A percentile compares a stretch with the other conserved stretches of the same genome.
Conservation (phyloP, 1,140 invertebrate genomes). For the Calosoma granatense region DNA sequence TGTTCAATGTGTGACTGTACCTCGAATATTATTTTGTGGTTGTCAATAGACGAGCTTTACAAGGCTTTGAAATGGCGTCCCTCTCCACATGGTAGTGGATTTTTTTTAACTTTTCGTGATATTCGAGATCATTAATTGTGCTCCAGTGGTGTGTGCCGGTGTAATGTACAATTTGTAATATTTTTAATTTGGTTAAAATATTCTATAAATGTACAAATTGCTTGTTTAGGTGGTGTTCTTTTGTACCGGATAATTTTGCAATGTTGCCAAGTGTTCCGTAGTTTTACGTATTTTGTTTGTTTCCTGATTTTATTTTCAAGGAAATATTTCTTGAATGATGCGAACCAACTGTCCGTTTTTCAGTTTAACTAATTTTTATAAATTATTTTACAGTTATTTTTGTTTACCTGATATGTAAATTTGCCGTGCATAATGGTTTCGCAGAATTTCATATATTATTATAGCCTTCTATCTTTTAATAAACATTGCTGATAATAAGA, state of each 20-base stretch:
- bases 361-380: no score
- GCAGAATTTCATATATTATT: no score
- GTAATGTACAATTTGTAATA: background rate
- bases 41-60: slow-evolving; percentile 25
- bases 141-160: background rate
- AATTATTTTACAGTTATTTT: no score
- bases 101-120: slow-evolving; percentile 11
- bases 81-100: slow-evolving; percentile 32
- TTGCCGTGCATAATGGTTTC: no score
- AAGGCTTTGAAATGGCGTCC: slow-evolving; percentile 32
- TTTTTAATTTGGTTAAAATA: background rate
- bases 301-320: background rate
- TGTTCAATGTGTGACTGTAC: background rate
- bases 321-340: background rate
- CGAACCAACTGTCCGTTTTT: no score
- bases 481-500: background rate
- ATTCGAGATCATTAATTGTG: background rate
- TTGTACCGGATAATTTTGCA: slow-evolving; percentile 15
- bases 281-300: slow-evolving; percentile 8
- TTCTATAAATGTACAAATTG: background rate
- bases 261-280: slow-evolving; percentile 17
- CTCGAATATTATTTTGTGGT: slow-evolving; percentile 13
- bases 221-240: slow-evolving; percentile 2
- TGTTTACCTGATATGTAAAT: no score
- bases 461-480: background rate